A percentile compares a stretch with the other conserved stretches of the same genome.
Conservation (phyloP, 2,113 vertebrate species). For the Neotragus moschatus region DNA sequence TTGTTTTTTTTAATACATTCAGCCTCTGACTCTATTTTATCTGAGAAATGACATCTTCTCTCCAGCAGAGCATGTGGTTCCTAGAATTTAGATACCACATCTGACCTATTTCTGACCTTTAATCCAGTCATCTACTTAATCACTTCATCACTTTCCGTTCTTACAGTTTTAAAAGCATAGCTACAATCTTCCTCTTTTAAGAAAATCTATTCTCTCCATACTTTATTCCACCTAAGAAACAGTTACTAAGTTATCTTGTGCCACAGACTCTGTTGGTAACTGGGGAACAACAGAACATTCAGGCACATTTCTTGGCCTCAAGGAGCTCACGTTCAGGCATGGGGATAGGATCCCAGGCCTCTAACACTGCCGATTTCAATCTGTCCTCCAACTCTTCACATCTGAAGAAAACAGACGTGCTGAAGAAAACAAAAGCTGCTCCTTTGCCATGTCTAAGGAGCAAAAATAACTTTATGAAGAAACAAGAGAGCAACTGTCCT, state of each 20-base stretch:
- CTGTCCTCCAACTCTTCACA: background rate
- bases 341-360: background rate
- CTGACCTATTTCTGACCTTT: background rate
- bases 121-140: no score
- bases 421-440: no score
- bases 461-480: background rate
- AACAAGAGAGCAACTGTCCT: background rate
- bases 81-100: background rate
- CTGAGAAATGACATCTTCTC: background rate
- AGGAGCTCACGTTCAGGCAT: no score
- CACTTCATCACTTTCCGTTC: rapidly evolving
- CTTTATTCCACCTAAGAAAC: background rate
- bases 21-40: background rate
- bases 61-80: background rate
- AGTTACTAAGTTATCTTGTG: background rate
- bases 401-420: no score
- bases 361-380: no score
- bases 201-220: background rate
- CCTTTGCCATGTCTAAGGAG: background rate
- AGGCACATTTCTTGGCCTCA: background rate
- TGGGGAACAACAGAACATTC: background rate
- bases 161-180: background rate
- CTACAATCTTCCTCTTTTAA: background rate
- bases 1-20: background rate
- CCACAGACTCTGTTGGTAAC: background rate